Evolutionary conservation across 1,140 invertebrate species (phyloP).

Genomic region (Halesus radiatus): DNA sequence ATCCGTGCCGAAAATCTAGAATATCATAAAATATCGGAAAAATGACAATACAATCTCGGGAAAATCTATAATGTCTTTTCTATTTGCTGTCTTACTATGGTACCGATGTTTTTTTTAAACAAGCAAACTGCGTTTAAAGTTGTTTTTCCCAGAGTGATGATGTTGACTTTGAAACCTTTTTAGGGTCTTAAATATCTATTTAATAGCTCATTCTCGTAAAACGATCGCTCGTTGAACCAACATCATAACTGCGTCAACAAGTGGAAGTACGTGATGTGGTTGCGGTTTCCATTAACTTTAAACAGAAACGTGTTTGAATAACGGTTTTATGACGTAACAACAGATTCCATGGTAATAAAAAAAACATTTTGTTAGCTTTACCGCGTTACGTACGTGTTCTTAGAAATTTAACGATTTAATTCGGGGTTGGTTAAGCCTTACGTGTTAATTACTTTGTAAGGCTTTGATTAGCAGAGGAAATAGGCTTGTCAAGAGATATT

Average conservation of each 20-base stretch:
- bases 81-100: too few species aligned
- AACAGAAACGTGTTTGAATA: background rate
- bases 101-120: too few species aligned
- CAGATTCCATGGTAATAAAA: conserved; percentile 7
- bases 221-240: background rate
- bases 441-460: background rate
- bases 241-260: background rate
- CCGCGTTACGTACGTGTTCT: too few species aligned
- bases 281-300: background rate
- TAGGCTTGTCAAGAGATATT: too few species aligned
- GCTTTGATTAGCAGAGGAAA: background rate
- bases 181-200: background rate
- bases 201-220: conserved; percentile 1
- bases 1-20: too few species aligned
- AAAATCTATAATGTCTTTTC: too few species aligned
- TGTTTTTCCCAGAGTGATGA: too few species aligned
- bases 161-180: too few species aligned
- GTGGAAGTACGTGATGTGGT: too few species aligned
- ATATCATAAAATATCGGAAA: too few species aligned
- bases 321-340: conserved; percentile 28
- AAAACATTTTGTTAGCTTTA: background rate
- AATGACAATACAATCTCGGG: too few species aligned
- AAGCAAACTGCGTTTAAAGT: too few species aligned
- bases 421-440: background rate
- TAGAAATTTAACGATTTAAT: background rate